Conservation (phyloP, 2,888 invertebrate species). For the Drosophila yooni region DNA sequence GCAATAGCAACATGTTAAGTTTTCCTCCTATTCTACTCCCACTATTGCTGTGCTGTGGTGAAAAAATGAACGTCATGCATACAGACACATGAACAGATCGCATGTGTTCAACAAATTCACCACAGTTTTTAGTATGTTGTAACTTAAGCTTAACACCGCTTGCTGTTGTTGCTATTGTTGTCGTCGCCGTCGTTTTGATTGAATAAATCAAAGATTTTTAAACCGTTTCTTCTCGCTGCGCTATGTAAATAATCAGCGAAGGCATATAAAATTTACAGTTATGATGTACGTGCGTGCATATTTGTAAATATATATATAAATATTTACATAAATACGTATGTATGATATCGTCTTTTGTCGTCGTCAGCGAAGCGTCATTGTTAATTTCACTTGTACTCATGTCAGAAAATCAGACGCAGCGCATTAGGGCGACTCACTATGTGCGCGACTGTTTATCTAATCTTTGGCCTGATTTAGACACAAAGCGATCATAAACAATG, state of each 20-base stretch:
- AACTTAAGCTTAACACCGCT: constrained; percentile 41
- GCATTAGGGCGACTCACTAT: constrained; percentile 51
- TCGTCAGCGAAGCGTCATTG: constrained; percentile 45
- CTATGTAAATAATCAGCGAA: constrained; percentile 26
- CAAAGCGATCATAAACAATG: neutral
- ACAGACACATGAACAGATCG: constrained; percentile 5
- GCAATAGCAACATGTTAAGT: constrained; percentile 35
- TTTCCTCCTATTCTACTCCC: constrained; percentile 26
- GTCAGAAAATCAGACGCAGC: constrained; percentile 34
- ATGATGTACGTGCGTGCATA: constrained; percentile 24
- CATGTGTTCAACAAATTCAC: constrained; percentile 37
- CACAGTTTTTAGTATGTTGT: constrained; percentile 56
- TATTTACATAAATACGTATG: constrained; percentile 13
- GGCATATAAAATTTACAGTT: constrained; percentile 48
- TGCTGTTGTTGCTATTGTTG: constrained; percentile 6
- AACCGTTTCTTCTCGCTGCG: constrained; percentile 33
- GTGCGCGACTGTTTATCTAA: constrained; percentile 42
- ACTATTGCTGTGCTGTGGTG: constrained; percentile 39
- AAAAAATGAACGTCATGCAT: constrained; percentile 11
- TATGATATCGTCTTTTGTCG: constrained; percentile 30
- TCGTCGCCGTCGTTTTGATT: constrained; percentile 51
- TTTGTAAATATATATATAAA: neutral
- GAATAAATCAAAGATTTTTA: constrained; percentile 61
- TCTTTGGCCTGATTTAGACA: constrained; percentile 31
- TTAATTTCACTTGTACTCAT: constrained; percentile 63